Percentiles rank a stretch among this genome's conserved stretches.
Conservation (phyloP, 1,140 invertebrate genomes). For the Eurosta solidaginis region DNA sequence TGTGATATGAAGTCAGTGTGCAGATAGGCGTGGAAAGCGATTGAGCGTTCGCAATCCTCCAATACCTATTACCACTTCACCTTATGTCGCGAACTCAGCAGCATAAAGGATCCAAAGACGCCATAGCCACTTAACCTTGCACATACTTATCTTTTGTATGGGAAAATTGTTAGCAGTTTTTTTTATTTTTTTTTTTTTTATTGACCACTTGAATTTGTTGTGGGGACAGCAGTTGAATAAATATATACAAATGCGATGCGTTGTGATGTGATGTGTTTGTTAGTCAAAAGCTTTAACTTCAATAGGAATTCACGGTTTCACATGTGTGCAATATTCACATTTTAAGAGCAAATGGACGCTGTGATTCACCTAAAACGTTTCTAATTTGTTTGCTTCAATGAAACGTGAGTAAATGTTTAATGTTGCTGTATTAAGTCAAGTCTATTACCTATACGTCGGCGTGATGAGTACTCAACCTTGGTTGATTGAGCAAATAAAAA, state of each 20-base stretch:
- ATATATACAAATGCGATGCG: background rate
- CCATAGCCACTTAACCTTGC: conserved; percentile 3
- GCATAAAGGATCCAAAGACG: background rate
- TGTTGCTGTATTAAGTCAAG: conserved; percentile 24
- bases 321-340: too few relatives aligned
- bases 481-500: background rate
- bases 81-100: background rate
- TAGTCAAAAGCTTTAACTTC: too few relatives aligned
- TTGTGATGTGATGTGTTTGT: too few relatives aligned
- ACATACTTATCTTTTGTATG: conserved; percentile 7
- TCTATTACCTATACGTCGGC: background rate
- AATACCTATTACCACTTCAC: background rate
- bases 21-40: background rate
- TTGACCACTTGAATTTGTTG: conserved; percentile 14
- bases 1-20: background rate
- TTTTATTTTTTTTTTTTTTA: too few relatives aligned
- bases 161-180: background rate
- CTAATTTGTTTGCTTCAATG: conserved; percentile 24
- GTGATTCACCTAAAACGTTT: conserved; percentile 27
- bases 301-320: too few relatives aligned
- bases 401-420: conserved; percentile 25
- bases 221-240: background rate
- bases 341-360: too few relatives aligned
- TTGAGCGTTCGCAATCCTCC: background rate
- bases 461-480: background rate